Base-by-base conservation (phyloP, 2,797 vertebrate genomes). In the Dipus sagitta region DNA sequence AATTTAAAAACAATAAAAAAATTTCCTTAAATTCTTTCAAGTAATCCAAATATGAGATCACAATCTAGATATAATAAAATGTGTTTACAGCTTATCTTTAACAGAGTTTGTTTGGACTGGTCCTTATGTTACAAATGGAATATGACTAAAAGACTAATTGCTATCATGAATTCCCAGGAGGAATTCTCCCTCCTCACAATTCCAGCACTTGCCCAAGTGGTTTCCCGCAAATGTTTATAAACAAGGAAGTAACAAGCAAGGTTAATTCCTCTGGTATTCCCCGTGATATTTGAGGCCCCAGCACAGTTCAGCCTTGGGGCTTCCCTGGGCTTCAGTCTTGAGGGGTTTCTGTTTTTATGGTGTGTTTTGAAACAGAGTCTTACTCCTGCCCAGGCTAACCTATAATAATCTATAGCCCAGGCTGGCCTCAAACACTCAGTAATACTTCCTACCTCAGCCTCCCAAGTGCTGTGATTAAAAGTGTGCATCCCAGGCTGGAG, bases 71-170 rank as follows among this genome's bases (percentile, higher is more conserved):
- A 68, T 13, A 72, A 64, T 65, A 68, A 79, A 75, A 30, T 84
- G 38, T n/a, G 13, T 84, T 74, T 87, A 77, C 65, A 82, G 88
- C 54, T 42, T 64, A 86, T 26, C 21, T 92, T 88, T 89, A 91
- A 52, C 12, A 65, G 4, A 75, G 89, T 67, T 78, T 28, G 68
- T 88, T 81, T 91, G 58, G 67, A 93, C 11, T 8, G 17, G n/a
- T 9, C 28, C 24, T 86, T 90, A 14, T 80, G 34, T 89, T 83
- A 42, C 21, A 15, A 68, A 54, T n/a, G 32, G 7, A 65, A n/a
- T 82, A 65, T 52, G n/a, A 72, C 65, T 85, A 60, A 83, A 77
- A 78, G 47, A 86, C 42, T 76, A 67, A 88, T 74, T 87, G 80
- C 60, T 28, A 78, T 8, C 67, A 23, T 90, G 67, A 76, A 78